Conservation (phyloP, 2,888 invertebrate genomes). For the Esperia sulphurella region DNA sequence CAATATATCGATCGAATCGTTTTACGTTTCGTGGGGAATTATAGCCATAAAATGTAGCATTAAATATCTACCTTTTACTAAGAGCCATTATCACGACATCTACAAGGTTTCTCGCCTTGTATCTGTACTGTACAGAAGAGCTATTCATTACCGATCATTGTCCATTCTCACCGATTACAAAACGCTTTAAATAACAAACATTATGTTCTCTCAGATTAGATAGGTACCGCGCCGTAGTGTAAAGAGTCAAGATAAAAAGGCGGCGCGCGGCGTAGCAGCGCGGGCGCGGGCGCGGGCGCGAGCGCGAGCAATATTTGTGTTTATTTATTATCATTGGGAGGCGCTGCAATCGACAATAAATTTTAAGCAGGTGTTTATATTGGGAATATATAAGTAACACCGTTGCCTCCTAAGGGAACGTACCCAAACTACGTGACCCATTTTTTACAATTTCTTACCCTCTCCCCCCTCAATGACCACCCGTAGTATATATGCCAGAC, state of each 20-base stretch:
- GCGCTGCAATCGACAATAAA: conserved; percentile 39
- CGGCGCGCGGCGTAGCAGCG: too few species aligned
- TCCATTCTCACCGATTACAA: conserved; percentile 20
- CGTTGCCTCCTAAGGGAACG: too few species aligned
- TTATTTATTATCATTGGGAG: conserved; percentile 34
- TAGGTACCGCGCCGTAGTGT: conserved; percentile 4
- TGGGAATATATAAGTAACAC: conserved; percentile 26
- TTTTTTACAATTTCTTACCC: too few species aligned
- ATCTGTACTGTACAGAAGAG: neutral
- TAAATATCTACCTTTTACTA: neutral
- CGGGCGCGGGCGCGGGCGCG: too few species aligned
- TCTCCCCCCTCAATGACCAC: too few species aligned
- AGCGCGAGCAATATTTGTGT: conserved; percentile 25
- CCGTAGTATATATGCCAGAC: too few species aligned
- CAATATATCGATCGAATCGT: too few species aligned
- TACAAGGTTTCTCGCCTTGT: neutral
- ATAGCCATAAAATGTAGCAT: too few species aligned
- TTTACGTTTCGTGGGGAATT: too few species aligned
- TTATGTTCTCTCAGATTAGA: conserved; percentile 19
- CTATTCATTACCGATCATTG: conserved; percentile 5
- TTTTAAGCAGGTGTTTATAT: conserved; percentile 36
- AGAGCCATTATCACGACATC: neutral
- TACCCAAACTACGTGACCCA: too few species aligned
- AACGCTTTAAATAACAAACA: conserved; percentile 24
- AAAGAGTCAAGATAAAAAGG: conserved; percentile 17